Evolutionary conservation across 2,797 vertebrate species (phyloP).

Genomic region (Karalla daura): DNA sequence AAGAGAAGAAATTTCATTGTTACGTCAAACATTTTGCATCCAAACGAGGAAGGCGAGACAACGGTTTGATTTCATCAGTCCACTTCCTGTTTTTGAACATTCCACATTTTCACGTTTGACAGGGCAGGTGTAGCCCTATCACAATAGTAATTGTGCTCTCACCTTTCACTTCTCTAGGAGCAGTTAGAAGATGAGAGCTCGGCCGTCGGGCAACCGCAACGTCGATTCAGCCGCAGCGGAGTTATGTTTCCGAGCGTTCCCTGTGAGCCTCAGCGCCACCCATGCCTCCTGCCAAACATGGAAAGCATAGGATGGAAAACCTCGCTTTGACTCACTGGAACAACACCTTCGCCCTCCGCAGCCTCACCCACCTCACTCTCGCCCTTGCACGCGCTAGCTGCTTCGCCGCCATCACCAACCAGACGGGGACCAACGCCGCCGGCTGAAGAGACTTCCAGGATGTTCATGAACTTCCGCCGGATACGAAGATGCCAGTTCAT

Average conservation of each 20-base stretch:
- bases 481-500: slow-evolving; percentile 87
- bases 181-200: slow-evolving; percentile 28
- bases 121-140: neutral
- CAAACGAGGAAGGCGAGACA: neutral
- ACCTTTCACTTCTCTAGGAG: slow-evolving; percentile 19
- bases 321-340: slow-evolving; percentile 46
- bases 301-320: slow-evolving; percentile 70
- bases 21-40: neutral
- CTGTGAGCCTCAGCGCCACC: slow-evolving; percentile 13
- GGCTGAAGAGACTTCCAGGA: slow-evolving; percentile 79
- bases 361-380: neutral
- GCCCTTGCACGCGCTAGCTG: neutral
- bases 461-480: slow-evolving; percentile 87
- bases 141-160: slow-evolving; percentile 1
- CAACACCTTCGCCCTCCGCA: slow-evolving; percentile 16
- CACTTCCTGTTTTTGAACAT: neutral
- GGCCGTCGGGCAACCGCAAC: neutral
- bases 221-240: slow-evolving; percentile 10
- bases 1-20: rapidly evolving
- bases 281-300: slow-evolving; percentile 34
- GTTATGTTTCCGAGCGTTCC: slow-evolving; percentile 18
- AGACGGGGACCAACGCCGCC: slow-evolving; percentile 35
- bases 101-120: too few species aligned
- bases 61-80: too few species aligned
- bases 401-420: slow-evolving; percentile 54